phyloP scores from a whole-genome alignment of 2,113 vertebrate species.

The Calypte anna region DNA sequence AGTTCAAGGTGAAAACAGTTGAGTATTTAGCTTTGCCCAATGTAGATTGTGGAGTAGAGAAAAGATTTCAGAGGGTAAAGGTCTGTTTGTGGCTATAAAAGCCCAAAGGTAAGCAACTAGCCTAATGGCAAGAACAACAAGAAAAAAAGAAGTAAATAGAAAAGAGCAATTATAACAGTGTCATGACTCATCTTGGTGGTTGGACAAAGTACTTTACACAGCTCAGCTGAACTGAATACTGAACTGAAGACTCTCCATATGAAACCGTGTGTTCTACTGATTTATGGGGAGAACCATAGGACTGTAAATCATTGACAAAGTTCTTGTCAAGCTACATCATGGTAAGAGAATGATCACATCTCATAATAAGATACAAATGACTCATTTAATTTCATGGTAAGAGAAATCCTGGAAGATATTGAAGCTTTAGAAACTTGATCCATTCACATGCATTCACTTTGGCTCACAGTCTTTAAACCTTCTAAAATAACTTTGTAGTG shows the following conservation, averaged over 20 bases:
- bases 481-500: conserved; percentile 3
- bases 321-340: not conserved
- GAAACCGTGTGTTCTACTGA: not conserved
- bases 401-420: conserved; percentile 8
- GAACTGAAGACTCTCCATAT: not conserved
- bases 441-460: not conserved
- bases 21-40: not conserved
- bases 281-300: not conserved
- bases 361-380: not conserved
- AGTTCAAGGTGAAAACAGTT: not conserved
- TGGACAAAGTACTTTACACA: not conserved
- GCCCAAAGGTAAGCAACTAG: conserved; percentile 12
- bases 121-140: not conserved
- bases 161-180: not conserved
- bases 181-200: conserved; percentile 11
- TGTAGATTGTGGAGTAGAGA: not conserved
- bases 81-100: not conserved
- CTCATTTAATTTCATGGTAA: conserved; percentile 5
- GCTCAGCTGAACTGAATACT: not conserved
- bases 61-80: not conserved
- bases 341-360: not conserved
- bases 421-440: not conserved
- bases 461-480: not conserved
- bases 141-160: conserved; percentile 28
- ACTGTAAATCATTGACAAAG: not conserved